phyloP scores from a whole-genome alignment of 2,113 vertebrate genomes.

The Jacana jacana region DNA sequence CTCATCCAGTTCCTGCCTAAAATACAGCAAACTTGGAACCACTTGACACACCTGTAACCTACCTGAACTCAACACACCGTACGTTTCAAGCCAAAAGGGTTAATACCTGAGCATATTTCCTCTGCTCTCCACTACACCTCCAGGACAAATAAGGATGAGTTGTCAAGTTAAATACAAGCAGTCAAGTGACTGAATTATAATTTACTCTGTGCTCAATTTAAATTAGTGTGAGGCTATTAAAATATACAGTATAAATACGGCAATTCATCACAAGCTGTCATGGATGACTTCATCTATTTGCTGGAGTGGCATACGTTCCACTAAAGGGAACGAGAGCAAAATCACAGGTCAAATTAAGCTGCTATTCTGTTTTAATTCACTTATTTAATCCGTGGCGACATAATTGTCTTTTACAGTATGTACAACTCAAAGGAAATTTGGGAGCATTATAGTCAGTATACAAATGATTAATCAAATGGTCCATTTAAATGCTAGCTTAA shows the following conservation, averaged over 20 bases:
- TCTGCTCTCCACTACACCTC: constrained; percentile 65
- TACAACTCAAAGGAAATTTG: constrained; percentile 75
- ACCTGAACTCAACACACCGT: not conserved
- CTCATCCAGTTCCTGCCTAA: not conserved
- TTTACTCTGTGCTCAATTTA: constrained; percentile 90
- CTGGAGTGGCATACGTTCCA: constrained; percentile 71
- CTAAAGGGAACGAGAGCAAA: constrained; percentile 79
- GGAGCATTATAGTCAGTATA: constrained; percentile 68
- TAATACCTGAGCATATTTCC: constrained; percentile 64
- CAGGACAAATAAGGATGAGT: constrained; percentile 77
- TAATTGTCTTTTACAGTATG: constrained; percentile 80
- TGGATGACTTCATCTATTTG: constrained; percentile 84
- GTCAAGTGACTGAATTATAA: constrained; percentile 92
- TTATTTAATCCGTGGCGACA: constrained; percentile 81
- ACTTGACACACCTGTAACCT: fast-evolving
- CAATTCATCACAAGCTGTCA: constrained; percentile 95
- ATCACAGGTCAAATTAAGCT: constrained; percentile 88
- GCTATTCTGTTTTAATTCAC: constrained; percentile 83
- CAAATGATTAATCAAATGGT: constrained; percentile 81
- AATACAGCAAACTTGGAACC: not conserved
- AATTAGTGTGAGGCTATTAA: constrained; percentile 96
- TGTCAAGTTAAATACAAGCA: constrained; percentile 84
- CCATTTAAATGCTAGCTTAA: constrained; percentile 73
- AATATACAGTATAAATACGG: constrained; percentile 91
- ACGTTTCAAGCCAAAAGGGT: constrained; percentile 24